Evolutionary conservation across 2,888 invertebrate genomes (phyloP).

Genomic region (Eupithecia abbreviata): DNA sequence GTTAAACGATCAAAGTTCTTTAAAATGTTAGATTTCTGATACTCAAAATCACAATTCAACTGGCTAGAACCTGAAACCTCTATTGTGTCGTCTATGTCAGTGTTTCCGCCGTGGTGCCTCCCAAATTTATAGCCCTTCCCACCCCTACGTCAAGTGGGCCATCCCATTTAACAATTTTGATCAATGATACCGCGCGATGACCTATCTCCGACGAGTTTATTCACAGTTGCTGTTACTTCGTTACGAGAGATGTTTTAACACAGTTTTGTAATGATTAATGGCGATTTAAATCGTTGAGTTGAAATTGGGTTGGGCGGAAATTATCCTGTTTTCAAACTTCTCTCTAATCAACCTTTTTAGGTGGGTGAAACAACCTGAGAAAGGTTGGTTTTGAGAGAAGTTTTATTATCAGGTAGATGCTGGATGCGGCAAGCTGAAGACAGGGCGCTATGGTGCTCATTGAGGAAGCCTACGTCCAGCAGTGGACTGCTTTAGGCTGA

Average conservation of each 20-base stretch:
- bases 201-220: conserved; percentile 40
- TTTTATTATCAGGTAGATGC: neutral
- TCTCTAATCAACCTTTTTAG: neutral
- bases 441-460: too few relatives aligned
- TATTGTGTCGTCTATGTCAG: conserved; percentile 53
- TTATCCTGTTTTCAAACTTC: neutral
- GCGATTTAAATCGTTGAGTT: neutral
- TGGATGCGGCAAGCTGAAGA: too few relatives aligned
- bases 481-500: too few relatives aligned
- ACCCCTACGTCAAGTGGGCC: conserved; percentile 61
- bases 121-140: conserved; percentile 67
- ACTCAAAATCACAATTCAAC: neutral
- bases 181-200: conserved; percentile 54
- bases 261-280: conserved; percentile 1
- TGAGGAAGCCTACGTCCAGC: too few relatives aligned
- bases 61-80: neutral
- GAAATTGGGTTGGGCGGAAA: conserved; percentile 1
- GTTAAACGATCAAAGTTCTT: too few relatives aligned
- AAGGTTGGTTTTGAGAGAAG: neutral
- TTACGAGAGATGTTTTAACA: conserved; percentile 16
- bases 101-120: conserved; percentile 53
- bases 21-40: neutral
- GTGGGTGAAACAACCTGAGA: neutral
- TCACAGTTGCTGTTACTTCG: conserved; percentile 18
- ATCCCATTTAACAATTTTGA: conserved; percentile 67